Evolutionary conservation across 2,888 invertebrate genomes (phyloP).

Genomic region (Hololepta plana): DNA sequence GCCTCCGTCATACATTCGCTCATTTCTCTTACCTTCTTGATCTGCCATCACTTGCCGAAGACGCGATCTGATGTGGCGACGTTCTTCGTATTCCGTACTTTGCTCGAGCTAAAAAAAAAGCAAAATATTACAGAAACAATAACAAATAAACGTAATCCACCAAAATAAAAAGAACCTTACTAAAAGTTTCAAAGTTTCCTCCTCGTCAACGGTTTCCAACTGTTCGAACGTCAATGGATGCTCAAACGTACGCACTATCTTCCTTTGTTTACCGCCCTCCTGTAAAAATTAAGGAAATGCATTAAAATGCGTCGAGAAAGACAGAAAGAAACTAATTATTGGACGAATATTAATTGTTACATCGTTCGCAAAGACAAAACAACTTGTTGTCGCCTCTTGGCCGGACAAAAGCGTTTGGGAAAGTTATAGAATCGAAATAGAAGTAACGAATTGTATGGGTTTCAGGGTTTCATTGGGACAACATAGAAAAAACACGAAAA

Average conservation of each 20-base stretch:
- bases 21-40: too few species aligned
- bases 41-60: constrained; percentile 72
- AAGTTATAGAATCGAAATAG: too few species aligned
- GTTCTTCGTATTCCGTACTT: constrained; percentile 74
- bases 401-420: too few species aligned
- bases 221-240: constrained; percentile 35
- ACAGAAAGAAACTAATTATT: too few species aligned
- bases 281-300: constrained; percentile 8
- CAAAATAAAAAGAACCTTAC: constrained; percentile 29
- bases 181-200: constrained; percentile 48
- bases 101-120: constrained; percentile 51
- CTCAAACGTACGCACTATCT: constrained; percentile 22
- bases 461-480: too few species aligned
- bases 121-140: constrained; percentile 2
- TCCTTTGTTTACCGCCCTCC: constrained; percentile 23
- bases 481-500: too few species aligned
- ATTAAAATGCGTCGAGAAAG: background rate
- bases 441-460: too few species aligned
- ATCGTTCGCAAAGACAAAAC: too few species aligned
- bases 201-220: constrained; percentile 63
- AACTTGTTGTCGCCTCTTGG: too few species aligned
- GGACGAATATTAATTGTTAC: too few species aligned
- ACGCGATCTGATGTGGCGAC: constrained; percentile 62
- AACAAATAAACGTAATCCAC: background rate
- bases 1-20: too few species aligned